Percentiles rank a stretch among this genome's conserved stretches.
Conservation (phyloP, 1,140 invertebrate species). For the Diorhabda carinulata region DNA sequence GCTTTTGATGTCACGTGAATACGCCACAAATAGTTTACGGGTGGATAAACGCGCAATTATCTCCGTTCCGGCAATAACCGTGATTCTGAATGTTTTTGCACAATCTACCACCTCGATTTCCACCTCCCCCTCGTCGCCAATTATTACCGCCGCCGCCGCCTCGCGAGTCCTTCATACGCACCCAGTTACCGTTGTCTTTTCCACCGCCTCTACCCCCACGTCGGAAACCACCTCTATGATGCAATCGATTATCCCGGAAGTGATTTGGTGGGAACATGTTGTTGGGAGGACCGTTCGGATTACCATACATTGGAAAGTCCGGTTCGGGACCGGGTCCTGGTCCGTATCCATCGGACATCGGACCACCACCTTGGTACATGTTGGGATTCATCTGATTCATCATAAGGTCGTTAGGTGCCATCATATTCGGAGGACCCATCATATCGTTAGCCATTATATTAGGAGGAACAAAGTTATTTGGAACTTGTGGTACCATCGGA, state of each 20-base stretch:
- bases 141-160: slow-evolving; percentile 40
- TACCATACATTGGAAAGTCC: not conserved
- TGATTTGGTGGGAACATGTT: slow-evolving; percentile 42
- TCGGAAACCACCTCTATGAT: slow-evolving; percentile 36
- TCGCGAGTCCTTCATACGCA: slow-evolving; percentile 19
- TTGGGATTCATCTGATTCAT: slow-evolving; percentile 33
- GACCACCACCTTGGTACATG: slow-evolving; percentile 29
- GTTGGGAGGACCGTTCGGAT: slow-evolving; percentile 26
- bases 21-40: slow-evolving; percentile 43
- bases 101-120: slow-evolving; percentile 53
- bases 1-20: not conserved
- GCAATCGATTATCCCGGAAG: slow-evolving; percentile 30
- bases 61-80: slow-evolving; percentile 71
- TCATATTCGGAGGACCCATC: slow-evolving; percentile 43
- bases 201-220: slow-evolving; percentile 43
- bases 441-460: slow-evolving; percentile 44
- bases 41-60: slow-evolving; percentile 74
- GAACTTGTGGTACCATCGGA: slow-evolving; percentile 31
- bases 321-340: slow-evolving; percentile 28
- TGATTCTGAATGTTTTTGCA: slow-evolving; percentile 74
- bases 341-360: slow-evolving; percentile 33
- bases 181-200: slow-evolving; percentile 26
- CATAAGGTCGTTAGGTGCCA: slow-evolving; percentile 42
- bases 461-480: slow-evolving; percentile 36
- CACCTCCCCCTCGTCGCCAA: slow-evolving; percentile 50